A percentile compares a stretch with the other conserved stretches of the same genome.
Evolutionary conservation across 2,797 vertebrate species (phyloP).

Genomic region (Clamator glandarius): DNA sequence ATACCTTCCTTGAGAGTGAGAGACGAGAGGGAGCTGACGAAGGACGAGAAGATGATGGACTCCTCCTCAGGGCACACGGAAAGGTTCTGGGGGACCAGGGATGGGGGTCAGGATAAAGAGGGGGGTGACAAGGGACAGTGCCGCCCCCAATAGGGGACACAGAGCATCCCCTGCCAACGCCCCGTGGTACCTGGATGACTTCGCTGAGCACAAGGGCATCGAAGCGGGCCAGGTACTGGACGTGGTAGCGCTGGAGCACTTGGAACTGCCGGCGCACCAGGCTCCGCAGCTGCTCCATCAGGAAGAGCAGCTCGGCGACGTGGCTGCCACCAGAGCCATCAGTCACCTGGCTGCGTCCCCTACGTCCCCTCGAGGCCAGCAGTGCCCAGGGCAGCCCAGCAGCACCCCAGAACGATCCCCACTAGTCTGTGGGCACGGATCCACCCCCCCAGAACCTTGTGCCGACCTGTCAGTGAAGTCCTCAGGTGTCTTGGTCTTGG

Average conservation of each 20-base stretch:
- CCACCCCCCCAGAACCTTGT: neutral
- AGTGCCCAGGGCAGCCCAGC: rapidly evolving
- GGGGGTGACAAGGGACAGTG: too few relatives aligned
- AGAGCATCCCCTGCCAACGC: too few relatives aligned
- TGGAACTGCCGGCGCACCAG: slow-evolving; percentile 74
- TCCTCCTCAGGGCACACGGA: slow-evolving; percentile 95
- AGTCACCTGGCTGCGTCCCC: neutral
- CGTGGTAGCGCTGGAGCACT: slow-evolving; percentile 87
- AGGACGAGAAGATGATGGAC: slow-evolving; percentile 90
- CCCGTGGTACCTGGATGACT: slow-evolving; percentile 85
- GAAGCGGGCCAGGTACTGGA: slow-evolving; percentile 91
- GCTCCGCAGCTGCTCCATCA: slow-evolving; percentile 83
- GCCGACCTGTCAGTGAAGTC: slow-evolving; percentile 85
- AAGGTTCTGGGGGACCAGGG: slow-evolving; percentile 81
- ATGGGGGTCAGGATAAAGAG: neutral
- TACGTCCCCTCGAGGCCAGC: too few relatives aligned
- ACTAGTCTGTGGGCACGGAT: rapidly evolving
- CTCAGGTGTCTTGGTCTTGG: slow-evolving; percentile 84
- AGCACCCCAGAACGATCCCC: too few relatives aligned
- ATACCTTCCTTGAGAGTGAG: slow-evolving; percentile 90
- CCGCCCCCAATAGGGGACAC: neutral
- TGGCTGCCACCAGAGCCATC: slow-evolving; percentile 71
- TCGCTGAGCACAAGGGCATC: slow-evolving; percentile 91
- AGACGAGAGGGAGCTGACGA: slow-evolving; percentile 87
- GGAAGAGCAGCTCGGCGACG: slow-evolving; percentile 88